A percentile compares a stretch with the other conserved stretches of the same genome.
These are phyloP conservation scores for Steinernema khuongi DNA, from an alignment of 1,140 invertebrate genomes.

Conservation along the genomic window DNA sequence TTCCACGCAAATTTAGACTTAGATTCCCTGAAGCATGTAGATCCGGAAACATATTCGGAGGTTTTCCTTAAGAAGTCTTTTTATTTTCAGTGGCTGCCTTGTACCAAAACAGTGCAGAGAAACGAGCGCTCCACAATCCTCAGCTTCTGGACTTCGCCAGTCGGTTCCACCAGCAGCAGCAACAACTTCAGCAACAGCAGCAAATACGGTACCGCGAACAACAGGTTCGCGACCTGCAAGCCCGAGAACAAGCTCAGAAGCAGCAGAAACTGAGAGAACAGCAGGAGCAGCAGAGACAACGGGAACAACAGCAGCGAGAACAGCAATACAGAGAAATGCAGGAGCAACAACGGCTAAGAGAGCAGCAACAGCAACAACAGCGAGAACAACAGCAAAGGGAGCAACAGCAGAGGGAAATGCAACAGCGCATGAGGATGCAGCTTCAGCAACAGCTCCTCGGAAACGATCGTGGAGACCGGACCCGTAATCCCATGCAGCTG, in stretches of 20 bases:
- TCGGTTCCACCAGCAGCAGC: neutral
- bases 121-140: neutral
- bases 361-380: neutral
- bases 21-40: too few species aligned
- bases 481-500: neutral
- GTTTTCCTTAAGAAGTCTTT: too few species aligned
- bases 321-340: neutral
- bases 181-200: conserved; percentile 4
- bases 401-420: neutral
- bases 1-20: too few species aligned
- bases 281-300: neutral
- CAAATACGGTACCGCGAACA: neutral
- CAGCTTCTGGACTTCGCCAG: neutral
- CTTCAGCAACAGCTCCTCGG: neutral
- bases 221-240: neutral
- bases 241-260: neutral
- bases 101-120: neutral
- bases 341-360: neutral
- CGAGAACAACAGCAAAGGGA: neutral
- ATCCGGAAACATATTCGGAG: too few species aligned
- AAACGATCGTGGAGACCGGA: too few species aligned
- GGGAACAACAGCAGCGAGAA: neutral
- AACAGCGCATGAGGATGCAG: neutral
- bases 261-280: neutral
- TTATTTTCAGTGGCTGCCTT: neutral